phyloP scores from a whole-genome alignment of 2,888 invertebrate genomes.

The Dexiosoma caninum region DNA sequence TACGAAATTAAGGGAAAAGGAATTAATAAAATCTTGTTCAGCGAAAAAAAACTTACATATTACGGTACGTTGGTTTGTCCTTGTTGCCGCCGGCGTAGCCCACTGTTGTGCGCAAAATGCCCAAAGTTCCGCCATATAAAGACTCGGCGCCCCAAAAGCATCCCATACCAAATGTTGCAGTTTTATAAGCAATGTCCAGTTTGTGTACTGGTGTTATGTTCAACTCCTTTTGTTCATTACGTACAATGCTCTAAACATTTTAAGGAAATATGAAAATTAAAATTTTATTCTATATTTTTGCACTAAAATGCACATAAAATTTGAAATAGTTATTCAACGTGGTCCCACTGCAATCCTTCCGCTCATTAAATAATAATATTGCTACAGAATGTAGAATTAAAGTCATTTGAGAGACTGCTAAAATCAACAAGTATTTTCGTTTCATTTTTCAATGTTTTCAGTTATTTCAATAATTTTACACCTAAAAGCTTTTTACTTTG shows the following conservation, averaged over 20 bases:
- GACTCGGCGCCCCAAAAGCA: conserved; percentile 96
- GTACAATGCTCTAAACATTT: conserved; percentile 74
- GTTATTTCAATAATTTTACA: too few species aligned
- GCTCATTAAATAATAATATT: conserved; percentile 38
- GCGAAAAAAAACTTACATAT: conserved; percentile 83
- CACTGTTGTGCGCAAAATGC: conserved; percentile 92
- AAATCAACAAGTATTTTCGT: conserved; percentile 12
- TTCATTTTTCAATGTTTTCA: conserved; percentile 35
- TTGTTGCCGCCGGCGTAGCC: conserved; percentile 94
- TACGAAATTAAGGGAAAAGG: conserved; percentile 30
- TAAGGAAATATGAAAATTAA: background rate
- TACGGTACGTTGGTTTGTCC: conserved; percentile 88
- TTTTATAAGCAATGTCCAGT: conserved; percentile 71
- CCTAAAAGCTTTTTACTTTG: too few species aligned
- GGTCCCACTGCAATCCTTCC: conserved; percentile 33
- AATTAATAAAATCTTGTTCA: conserved; percentile 56
- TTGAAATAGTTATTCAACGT: conserved; percentile 44
- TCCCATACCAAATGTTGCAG: conserved; percentile 93
- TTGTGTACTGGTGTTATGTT: conserved; percentile 73
- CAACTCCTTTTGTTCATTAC: conserved; percentile 75
- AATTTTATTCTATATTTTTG: background rate
- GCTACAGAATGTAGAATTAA: conserved; percentile 5
- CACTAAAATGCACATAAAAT: conserved; percentile 33
- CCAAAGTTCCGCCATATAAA: conserved; percentile 83
- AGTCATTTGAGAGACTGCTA: background rate